phyloP scores from a whole-genome alignment of 1,140 invertebrate species.

The Forficula auricularia region DNA sequence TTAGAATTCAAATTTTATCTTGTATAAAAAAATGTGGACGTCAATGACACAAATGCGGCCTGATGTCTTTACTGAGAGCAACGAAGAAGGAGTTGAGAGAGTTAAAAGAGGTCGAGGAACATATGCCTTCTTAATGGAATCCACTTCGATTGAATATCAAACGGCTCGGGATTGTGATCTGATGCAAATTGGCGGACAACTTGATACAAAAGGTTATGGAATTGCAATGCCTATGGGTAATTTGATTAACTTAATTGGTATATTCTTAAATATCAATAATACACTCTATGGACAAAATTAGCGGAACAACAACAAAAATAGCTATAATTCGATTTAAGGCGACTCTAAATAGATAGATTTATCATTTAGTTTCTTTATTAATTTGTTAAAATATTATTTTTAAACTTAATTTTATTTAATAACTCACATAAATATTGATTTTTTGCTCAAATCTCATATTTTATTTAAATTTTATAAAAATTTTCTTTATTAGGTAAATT shows the following conservation, averaged over 20 bases:
- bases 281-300: background rate
- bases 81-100: conserved; percentile 66
- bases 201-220: conserved; percentile 68
- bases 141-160: conserved; percentile 60
- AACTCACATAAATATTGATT: no score
- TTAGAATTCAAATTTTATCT: conserved; percentile 44
- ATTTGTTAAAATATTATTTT: no score
- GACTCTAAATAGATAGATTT: no score
- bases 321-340: background rate
- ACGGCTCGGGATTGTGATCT: conserved; percentile 56
- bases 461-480: no score
- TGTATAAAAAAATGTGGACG: conserved; percentile 60
- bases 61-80: conserved; percentile 59
- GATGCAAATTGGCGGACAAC: conserved; percentile 51
- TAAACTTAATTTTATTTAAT: no score
- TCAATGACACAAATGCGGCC: conserved; percentile 69
- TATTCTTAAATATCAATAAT: background rate
- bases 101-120: conserved; percentile 45
- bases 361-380: no score
- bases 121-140: conserved; percentile 78
- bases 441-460: no score
- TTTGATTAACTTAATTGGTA: no score
- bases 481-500: no score
- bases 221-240: conserved; percentile 56
- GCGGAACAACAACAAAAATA: no score